Percentiles rank a stretch among this genome's conserved stretches.
These are phyloP conservation scores for Epinotia brunnichana DNA, from an alignment of 2,888 invertebrate species.

Conservation along the genomic window DNA sequence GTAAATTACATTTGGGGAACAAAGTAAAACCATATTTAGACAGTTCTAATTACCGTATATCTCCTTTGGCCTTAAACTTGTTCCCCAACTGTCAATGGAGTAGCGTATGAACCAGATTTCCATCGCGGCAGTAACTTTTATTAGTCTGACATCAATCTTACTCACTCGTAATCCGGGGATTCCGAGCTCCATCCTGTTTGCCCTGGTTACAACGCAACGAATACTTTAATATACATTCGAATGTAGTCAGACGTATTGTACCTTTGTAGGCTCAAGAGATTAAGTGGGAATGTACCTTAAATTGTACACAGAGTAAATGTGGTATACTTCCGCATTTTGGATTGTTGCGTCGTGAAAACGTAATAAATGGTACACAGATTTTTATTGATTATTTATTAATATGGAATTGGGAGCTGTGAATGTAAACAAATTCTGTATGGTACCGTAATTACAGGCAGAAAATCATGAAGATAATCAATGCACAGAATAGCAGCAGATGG, in stretches of 20 bases:
- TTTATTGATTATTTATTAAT: neutral
- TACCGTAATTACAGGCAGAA: neutral
- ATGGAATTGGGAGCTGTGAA: neutral
- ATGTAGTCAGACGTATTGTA: constrained; percentile 9
- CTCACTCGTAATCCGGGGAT: constrained; percentile 20
- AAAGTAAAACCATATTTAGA: neutral
- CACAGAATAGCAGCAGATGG: neutral
- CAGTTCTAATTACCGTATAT: constrained; percentile 1
- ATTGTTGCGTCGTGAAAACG: neutral
- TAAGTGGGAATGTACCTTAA: neutral
- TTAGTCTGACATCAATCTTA: constrained; percentile 28
- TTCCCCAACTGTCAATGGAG: neutral
- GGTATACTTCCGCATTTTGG: neutral
- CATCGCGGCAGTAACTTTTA: constrained; percentile 18
- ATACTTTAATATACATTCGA: constrained; percentile 15
- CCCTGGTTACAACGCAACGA: constrained; percentile 11
- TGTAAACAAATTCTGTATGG: neutral
- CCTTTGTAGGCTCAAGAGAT: constrained; percentile 14
- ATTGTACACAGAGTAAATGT: neutral
- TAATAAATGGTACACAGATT: neutral
- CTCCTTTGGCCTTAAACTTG: neutral
- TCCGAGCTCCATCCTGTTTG: constrained; percentile 1
- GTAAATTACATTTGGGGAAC: neutral
- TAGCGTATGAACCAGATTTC: constrained; percentile 7
- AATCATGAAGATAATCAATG: neutral